phyloP scores from a whole-genome alignment of 1,140 invertebrate species.

The Meteorus sp. region DNA sequence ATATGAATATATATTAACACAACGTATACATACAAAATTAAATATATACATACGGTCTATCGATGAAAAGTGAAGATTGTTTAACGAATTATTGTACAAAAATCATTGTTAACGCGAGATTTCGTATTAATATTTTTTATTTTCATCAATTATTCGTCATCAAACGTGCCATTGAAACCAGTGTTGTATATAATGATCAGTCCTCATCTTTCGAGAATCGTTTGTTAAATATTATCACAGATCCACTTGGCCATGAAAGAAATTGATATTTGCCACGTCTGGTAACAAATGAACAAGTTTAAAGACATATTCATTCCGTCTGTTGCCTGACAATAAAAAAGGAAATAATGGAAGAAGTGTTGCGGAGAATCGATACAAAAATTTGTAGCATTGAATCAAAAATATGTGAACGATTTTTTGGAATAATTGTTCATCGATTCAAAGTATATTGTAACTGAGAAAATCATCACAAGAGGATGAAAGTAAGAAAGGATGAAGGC shows the following conservation, averaged over 20 bases:
- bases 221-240: constrained; percentile 22
- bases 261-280: no score
- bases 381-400: no score
- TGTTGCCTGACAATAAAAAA: constrained; percentile 3
- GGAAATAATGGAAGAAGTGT: not conserved
- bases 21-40: constrained; percentile 3
- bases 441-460: no score
- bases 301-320: not conserved
- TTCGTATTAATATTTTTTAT: constrained; percentile 34
- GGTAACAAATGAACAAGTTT: no score
- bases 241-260: no score
- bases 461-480: no score
- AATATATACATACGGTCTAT: not conserved
- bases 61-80: constrained; percentile 8
- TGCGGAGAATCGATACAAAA: constrained; percentile 29
- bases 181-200: constrained; percentile 35
- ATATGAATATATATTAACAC: constrained; percentile 16
- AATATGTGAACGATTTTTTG: no score
- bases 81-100: constrained; percentile 47
- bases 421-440: no score
- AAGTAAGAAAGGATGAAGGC: not conserved
- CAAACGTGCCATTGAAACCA: constrained; percentile 44
- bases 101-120: constrained; percentile 40
- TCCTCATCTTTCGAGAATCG: constrained; percentile 10
- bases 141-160: constrained; percentile 34